Evolutionary conservation across 2,113 vertebrate genomes (phyloP).

Genomic region (Antechinus stuartii): DNA sequence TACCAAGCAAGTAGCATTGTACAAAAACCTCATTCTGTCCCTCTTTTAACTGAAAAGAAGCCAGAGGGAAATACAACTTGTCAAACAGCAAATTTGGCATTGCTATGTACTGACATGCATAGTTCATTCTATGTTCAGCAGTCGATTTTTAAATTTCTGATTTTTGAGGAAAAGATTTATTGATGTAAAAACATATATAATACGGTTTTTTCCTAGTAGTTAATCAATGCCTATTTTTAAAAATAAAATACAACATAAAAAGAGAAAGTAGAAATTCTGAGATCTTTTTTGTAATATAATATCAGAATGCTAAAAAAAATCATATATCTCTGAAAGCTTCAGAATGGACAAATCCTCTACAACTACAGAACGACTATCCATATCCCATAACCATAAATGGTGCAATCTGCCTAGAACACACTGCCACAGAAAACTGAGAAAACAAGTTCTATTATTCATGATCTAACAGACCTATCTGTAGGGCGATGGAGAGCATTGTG

Average conservation of each 20-base stretch:
- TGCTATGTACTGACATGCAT: conserved; percentile 37
- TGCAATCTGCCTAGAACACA: conserved; percentile 53
- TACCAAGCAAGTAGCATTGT: conserved; percentile 74
- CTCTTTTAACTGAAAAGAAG: conserved; percentile 70
- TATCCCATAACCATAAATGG: conserved; percentile 61
- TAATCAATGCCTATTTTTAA: neutral
- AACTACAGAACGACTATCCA: conserved; percentile 13
- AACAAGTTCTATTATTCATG: conserved; percentile 65
- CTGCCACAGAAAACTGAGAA: conserved; percentile 57
- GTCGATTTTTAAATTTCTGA: conserved; percentile 27
- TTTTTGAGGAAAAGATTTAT: conserved; percentile 32
- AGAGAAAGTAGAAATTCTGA: conserved; percentile 10
- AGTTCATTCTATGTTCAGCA: conserved; percentile 27
- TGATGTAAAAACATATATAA: conserved; percentile 20
- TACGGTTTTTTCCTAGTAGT: neutral
- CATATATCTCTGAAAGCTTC: conserved; percentile 40
- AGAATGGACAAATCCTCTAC: conserved; percentile 30
- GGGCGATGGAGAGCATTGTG: conserved; percentile 39
- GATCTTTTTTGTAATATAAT: conserved; percentile 15
- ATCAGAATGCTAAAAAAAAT: conserved; percentile 63
- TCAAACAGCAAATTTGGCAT: conserved; percentile 52
- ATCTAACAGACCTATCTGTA: conserved; percentile 38
- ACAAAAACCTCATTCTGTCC: conserved; percentile 65
- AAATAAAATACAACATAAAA: conserved; percentile 13
- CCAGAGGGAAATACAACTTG: conserved; percentile 53